phyloP scores from a whole-genome alignment of 2,888 invertebrate genomes.

The Hydrotaea diabolus region DNA sequence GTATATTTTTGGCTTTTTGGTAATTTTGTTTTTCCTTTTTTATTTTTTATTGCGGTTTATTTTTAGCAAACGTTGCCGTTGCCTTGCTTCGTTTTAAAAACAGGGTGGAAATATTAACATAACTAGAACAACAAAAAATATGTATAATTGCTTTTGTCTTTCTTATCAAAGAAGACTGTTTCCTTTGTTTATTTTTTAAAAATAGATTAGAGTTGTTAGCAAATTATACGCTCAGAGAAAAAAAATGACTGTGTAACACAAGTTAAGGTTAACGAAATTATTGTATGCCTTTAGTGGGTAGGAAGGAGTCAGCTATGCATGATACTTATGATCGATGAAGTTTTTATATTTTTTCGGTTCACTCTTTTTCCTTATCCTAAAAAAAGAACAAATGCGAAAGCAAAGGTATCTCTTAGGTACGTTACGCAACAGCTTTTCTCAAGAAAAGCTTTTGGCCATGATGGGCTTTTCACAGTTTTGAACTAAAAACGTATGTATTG shows the following conservation, averaged over 20 bases:
- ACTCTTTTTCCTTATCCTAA: background rate
- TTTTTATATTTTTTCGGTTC: background rate
- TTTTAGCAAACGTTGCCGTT: conserved; percentile 27
- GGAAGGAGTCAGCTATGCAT: conserved; percentile 15
- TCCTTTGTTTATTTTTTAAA: background rate
- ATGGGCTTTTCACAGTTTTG: background rate
- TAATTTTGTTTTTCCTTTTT: conserved; percentile 18
- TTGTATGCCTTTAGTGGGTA: background rate
- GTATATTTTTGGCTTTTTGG: conserved; percentile 36
- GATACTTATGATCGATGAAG: conserved; percentile 12
- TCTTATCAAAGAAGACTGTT: conserved; percentile 35
- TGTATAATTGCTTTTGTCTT: conserved; percentile 19
- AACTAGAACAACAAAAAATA: conserved; percentile 61
- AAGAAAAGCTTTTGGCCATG: background rate
- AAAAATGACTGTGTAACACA: conserved; percentile 42
- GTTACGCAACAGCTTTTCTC: background rate
- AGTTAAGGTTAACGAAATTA: background rate
- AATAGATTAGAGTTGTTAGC: conserved; percentile 51
- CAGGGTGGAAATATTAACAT: conserved; percentile 38
- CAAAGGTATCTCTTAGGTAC: conserved; percentile 45
- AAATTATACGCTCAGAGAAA: conserved; percentile 35
- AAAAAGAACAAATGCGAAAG: conserved; percentile 35
- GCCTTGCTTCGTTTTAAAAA: background rate
- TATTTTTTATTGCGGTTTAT: background rate
- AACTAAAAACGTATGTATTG: too few relatives aligned